Evolutionary conservation across 2,888 invertebrate species (phyloP), one percentile per base, ranked within the genome.

Genomic region (Pimpla rufipes): DNA sequence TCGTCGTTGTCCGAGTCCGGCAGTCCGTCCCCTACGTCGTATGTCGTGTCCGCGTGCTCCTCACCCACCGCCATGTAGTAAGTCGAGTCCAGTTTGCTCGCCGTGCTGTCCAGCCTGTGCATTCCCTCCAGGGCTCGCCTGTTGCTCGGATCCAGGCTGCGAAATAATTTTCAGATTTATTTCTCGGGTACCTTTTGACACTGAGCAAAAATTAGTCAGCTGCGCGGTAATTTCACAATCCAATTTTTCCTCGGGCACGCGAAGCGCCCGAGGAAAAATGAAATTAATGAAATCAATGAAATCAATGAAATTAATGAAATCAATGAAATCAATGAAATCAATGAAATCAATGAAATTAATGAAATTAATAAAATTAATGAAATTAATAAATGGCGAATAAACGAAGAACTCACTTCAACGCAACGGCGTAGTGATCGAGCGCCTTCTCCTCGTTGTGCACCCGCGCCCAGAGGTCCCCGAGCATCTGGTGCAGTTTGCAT

Each of bases 371-470:
- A n/a, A 29, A 29, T 29, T 23, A 23, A 55, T 11, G 21, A 55
- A n/a, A 55, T 21, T 21, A 8, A n/a, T 66, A 13, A n/a, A 55
- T 62, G 57, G 47, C 6, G 52, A 71, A 59, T 29, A 29, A 13
- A 10, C 0, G 21, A 55, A 55, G 7, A 45, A 88, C 92, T 91
- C 92, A 96, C 95, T 95, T 95, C 29, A 96, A 92, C 2, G 96
- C 96, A 85, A 95, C 94, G 70, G 94, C 95, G 90, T 95, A 96
- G 90, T 96, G 96, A 86, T 96, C 95, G 76, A 96, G 94, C 29
- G 96, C 96, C 88, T 96, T 96, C 70, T 96, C 96, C 80, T 95
- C 95, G 86, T 96, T 95, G 83, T 95, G 95, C 70, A 95, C 93
- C 87, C 95, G 94, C 7, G 94, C 93, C 88, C 95, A 94, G 73